Conservation (phyloP, 2,797 vertebrate genomes). For the Rhyacichthys aspro region DNA sequence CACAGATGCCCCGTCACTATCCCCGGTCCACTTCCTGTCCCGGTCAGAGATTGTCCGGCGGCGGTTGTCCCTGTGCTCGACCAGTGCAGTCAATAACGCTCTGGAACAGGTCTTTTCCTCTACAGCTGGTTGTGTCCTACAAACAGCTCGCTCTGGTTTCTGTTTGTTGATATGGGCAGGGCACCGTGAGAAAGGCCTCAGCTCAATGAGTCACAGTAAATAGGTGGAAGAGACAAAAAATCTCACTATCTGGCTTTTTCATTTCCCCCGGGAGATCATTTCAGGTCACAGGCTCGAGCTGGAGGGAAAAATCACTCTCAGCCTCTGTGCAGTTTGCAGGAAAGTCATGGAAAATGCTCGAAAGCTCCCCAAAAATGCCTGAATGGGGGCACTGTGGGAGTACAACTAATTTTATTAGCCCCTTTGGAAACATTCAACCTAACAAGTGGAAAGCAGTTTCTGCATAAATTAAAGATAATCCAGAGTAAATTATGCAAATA, state of each 20-base stretch:
- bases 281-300: slow-evolving; percentile 26
- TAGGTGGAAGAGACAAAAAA: neutral
- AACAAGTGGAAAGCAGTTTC: slow-evolving; percentile 77
- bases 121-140: slow-evolving; percentile 3
- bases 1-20: neutral
- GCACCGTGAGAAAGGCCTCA: slow-evolving; percentile 6
- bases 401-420: slow-evolving; percentile 70
- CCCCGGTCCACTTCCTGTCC: slow-evolving; percentile 10
- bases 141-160: neutral
- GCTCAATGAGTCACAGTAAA: slow-evolving; percentile 5
- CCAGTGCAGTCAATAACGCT: slow-evolving; percentile 6
- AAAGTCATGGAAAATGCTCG: slow-evolving; percentile 33
- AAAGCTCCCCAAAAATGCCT: slow-evolving; percentile 31
- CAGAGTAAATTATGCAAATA: slow-evolving; percentile 81
- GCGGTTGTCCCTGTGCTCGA: neutral
- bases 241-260: neutral
- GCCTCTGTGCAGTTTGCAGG: slow-evolving; percentile 27
- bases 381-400: slow-evolving; percentile 55
- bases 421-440: slow-evolving; percentile 71
- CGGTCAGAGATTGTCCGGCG: neutral
- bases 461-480: slow-evolving; percentile 85
- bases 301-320: slow-evolving; percentile 18
- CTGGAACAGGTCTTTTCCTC: neutral
- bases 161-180: slow-evolving; percentile 10
- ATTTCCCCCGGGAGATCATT: slow-evolving; percentile 13